Percentiles rank a stretch among this genome's conserved stretches.
phyloP scores from a whole-genome alignment of 2,797 vertebrate species.

The Malurus leucopterus region DNA sequence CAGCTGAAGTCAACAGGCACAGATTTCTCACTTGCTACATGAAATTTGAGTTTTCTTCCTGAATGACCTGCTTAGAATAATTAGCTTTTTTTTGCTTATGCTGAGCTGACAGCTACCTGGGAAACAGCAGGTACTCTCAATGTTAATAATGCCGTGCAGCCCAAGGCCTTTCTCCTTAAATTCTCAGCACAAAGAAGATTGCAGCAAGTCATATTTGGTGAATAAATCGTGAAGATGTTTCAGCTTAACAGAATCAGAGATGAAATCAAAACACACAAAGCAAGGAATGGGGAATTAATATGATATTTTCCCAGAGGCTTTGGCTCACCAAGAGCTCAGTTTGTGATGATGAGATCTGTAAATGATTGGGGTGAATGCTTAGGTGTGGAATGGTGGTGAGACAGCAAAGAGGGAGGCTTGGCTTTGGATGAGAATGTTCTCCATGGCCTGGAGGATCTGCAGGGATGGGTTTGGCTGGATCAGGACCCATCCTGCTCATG shows the following conservation, averaged over 20 bases:
- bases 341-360: not conserved
- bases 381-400: not conserved
- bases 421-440: not conserved
- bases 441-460: not conserved
- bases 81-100: slow-evolving; percentile 52
- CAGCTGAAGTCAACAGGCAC: not conserved
- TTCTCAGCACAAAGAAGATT: slow-evolving; percentile 26
- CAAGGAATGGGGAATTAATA: not conserved
- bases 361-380: not conserved
- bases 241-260: slow-evolving; percentile 28
- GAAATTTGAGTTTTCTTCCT: slow-evolving; percentile 17
- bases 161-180: slow-evolving; percentile 34
- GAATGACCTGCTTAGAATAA: slow-evolving; percentile 47
- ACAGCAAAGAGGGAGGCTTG: not conserved
- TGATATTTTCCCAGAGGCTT: not conserved
- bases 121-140: slow-evolving; percentile 48
- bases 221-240: slow-evolving; percentile 28
- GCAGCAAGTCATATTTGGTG: slow-evolving; percentile 15
- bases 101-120: slow-evolving; percentile 52
- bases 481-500: not conserved
- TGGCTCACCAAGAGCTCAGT: not conserved
- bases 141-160: slow-evolving; percentile 23
- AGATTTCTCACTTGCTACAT: not conserved
- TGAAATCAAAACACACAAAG: slow-evolving; percentile 13
- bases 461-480: not conserved